These are phyloP conservation scores for Sminthopsis crassicaudata DNA, from an alignment of 2,113 vertebrate genomes.

Conservation along the genomic window DNA sequence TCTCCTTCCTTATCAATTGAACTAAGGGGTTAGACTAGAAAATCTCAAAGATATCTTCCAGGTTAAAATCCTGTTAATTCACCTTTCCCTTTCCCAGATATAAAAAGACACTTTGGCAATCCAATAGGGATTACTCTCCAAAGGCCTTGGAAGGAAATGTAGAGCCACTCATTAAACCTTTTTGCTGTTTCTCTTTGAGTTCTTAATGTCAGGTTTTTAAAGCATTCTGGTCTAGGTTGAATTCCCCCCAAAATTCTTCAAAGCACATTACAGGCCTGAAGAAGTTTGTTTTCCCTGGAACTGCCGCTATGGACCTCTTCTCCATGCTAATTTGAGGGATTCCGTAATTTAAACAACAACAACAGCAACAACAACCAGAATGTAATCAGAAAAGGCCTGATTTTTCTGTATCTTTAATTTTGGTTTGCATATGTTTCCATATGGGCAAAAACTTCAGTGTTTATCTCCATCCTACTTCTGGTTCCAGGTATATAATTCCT, in stretches of 20 bases:
- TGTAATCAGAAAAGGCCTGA: neutral
- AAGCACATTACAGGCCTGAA: conserved; percentile 40
- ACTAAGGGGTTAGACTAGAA: neutral
- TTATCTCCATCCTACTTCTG: conserved; percentile 71
- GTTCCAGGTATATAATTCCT: conserved; percentile 69
- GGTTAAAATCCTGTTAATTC: neutral
- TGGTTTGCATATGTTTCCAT: conserved; percentile 61
- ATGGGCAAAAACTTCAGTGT: conserved; percentile 53
- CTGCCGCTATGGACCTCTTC: conserved; percentile 23
- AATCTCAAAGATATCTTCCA: neutral
- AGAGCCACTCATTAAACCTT: conserved; percentile 14
- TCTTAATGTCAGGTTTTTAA: conserved; percentile 54
- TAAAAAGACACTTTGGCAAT: neutral
- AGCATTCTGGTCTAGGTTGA: conserved; percentile 52
- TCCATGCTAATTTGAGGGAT: conserved; percentile 38
- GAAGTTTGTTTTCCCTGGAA: conserved; percentile 11
- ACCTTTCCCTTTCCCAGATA: neutral
- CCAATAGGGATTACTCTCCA: conserved; percentile 21
- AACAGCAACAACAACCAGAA: conserved; percentile 38
- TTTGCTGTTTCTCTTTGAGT: conserved; percentile 37
- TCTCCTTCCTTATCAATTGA: neutral
- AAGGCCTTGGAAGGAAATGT: conserved; percentile 44
- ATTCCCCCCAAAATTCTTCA: conserved; percentile 48
- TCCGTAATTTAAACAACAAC: conserved; percentile 53
- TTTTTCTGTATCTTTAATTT: conserved; percentile 3